A percentile compares a stretch with the other conserved stretches of the same genome.
Conservation (phyloP, 2,797 vertebrate species). For the Poecilia velifera region DNA sequence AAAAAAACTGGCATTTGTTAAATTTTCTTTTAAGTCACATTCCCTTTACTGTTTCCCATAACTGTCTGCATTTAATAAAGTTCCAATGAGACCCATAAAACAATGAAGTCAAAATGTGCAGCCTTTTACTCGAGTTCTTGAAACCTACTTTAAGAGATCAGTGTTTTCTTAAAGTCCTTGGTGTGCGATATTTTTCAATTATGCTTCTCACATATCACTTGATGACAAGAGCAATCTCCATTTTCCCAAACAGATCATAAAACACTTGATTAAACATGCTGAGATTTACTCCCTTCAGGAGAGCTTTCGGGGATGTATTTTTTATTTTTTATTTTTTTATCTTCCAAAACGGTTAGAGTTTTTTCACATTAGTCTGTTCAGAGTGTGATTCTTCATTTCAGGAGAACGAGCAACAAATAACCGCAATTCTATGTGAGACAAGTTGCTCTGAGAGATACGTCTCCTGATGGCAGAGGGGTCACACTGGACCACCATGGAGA, state of each 20-base stretch:
- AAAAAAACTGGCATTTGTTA: background rate
- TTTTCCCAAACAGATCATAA: slow-evolving; percentile 10
- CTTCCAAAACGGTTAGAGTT: background rate
- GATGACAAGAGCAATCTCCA: background rate
- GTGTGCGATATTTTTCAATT: background rate
- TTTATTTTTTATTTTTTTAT: background rate
- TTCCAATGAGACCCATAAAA: background rate
- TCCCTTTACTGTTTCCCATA: background rate
- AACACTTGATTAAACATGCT: slow-evolving; percentile 1
- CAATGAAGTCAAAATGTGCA: background rate
- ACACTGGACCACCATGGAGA: background rate
- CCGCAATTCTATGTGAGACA: background rate
- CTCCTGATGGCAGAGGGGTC: background rate
- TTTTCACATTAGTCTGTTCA: background rate
- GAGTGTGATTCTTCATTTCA: background rate
- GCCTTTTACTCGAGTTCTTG: background rate
- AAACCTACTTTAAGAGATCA: background rate
- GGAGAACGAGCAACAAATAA: background rate
- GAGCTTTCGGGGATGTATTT: background rate
- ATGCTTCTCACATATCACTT: background rate
- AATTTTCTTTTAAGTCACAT: background rate
- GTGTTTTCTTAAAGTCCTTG: background rate
- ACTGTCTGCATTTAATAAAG: background rate
- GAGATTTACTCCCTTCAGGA: background rate
- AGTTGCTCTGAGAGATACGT: background rate